Percentiles rank a stretch among this genome's conserved stretches.
Evolutionary conservation across 2,797 vertebrate genomes (phyloP).

Genomic region (Gobionotothen gibberifrons): DNA sequence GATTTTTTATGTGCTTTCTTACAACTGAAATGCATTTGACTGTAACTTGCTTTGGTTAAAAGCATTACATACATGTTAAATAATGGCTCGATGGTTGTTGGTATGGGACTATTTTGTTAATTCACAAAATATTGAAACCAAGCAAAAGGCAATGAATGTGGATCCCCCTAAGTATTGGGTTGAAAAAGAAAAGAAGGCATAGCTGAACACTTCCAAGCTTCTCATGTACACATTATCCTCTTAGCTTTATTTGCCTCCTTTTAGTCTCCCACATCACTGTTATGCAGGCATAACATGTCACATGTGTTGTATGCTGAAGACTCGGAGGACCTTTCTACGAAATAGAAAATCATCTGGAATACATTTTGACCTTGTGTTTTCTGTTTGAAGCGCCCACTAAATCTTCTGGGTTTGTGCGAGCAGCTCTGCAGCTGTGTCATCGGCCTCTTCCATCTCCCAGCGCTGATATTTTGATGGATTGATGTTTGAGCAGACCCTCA

Average conservation of each 20-base stretch:
- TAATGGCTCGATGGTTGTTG: not conserved
- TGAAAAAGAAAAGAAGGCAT: no score
- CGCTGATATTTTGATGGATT: conserved; percentile 25
- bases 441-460: no score
- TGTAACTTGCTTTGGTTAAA: no score
- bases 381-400: not conserved
- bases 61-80: no score
- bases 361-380: conserved; percentile 45
- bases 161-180: not conserved
- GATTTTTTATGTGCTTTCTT: no score
- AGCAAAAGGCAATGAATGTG: not conserved
- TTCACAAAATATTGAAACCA: not conserved
- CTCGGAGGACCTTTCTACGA: conserved; percentile 4
- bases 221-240: not conserved
- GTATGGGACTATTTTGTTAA: not conserved
- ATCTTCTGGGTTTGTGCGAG: no score
- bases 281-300: conserved; percentile 31
- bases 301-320: conserved; percentile 1
- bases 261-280: not conserved
- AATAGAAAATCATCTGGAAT: conserved; percentile 60
- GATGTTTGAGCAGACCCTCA: conserved; percentile 12
- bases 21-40: no score
- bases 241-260: not conserved
- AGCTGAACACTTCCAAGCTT: not conserved
- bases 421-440: no score